These are phyloP conservation scores for Ophioderma brevispina DNA, from an alignment of 35 echinoderm and acorn worm genomes.

Conservation along the genomic window DNA sequence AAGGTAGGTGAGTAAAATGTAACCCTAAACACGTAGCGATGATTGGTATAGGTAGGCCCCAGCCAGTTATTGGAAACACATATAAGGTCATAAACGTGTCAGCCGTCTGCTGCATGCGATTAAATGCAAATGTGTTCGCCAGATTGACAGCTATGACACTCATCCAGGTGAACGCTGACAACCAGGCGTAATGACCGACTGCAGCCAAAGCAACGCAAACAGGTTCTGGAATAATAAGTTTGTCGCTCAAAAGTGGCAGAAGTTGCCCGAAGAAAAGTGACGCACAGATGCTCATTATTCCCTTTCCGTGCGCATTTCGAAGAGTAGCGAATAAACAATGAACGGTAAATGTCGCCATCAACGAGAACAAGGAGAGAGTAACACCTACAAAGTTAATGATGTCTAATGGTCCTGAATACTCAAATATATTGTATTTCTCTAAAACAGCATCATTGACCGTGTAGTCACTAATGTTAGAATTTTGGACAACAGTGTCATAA, in stretches of 20 bases:
- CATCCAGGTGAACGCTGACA: neutral
- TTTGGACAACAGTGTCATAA: too few species aligned
- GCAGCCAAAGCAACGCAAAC: neutral
- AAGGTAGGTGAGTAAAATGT: neutral
- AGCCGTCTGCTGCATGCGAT: neutral
- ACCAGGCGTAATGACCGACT: neutral
- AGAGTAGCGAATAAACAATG: neutral
- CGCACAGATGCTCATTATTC: neutral
- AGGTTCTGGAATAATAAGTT: neutral
- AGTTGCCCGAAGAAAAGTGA: neutral
- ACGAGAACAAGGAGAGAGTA: too few species aligned
- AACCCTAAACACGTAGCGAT: neutral
- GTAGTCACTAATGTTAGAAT: too few species aligned
- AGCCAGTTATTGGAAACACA: neutral
- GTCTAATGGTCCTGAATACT: too few species aligned
- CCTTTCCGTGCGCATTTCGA: neutral
- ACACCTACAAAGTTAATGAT: too few species aligned
- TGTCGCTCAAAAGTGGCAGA: neutral
- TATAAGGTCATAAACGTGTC: neutral
- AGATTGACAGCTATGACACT: neutral
- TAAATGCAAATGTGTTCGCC: neutral
- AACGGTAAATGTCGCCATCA: too few species aligned
- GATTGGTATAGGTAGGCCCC: neutral
- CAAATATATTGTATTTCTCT: too few species aligned
- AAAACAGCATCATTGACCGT: too few species aligned